Conservation (phyloP, 2,797 vertebrate genomes). For the Etheostoma perlongum region DNA sequence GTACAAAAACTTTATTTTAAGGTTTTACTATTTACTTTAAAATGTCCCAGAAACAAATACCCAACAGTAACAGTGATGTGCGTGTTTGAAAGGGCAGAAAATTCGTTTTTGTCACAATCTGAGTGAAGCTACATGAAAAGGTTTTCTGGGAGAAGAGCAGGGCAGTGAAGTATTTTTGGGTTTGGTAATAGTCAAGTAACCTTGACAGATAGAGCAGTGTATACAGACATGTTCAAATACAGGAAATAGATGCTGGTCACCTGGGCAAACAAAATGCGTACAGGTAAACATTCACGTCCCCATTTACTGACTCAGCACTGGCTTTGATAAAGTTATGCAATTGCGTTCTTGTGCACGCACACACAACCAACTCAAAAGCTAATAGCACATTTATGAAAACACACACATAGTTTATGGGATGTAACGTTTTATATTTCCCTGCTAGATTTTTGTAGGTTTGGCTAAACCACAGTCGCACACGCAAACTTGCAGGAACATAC, state of each 20-base stretch:
- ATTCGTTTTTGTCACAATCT: slow-evolving; percentile 11
- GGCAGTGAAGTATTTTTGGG: slow-evolving; percentile 19
- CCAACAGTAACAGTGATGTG: rapidly evolving
- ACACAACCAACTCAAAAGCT: background rate
- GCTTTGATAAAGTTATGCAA: slow-evolving; percentile 33
- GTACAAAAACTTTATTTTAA: background rate
- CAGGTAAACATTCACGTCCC: background rate
- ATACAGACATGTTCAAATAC: slow-evolving; percentile 4
- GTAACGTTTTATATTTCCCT: background rate
- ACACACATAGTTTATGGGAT: background rate
- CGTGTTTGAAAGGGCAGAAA: slow-evolving; percentile 3
- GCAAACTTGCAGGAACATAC: background rate
- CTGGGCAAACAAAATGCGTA: slow-evolving; percentile 32
- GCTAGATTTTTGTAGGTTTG: slow-evolving; percentile 4
- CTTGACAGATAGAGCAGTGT: slow-evolving; percentile 54
- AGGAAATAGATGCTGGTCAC: slow-evolving; percentile 30
- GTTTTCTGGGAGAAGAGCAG: slow-evolving; percentile 23
- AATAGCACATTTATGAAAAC: background rate
- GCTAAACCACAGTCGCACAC: background rate
- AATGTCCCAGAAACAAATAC: background rate
- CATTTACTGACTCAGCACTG: slow-evolving; percentile 15
- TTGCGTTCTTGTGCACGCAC: background rate
- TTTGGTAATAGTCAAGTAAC: slow-evolving; percentile 53
- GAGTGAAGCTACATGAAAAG: background rate
- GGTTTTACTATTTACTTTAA: slow-evolving; percentile 1